Evolutionary conservation across 2,113 vertebrate genomes (phyloP).

Genomic region (Hypocryptadius cinnamomeus): DNA sequence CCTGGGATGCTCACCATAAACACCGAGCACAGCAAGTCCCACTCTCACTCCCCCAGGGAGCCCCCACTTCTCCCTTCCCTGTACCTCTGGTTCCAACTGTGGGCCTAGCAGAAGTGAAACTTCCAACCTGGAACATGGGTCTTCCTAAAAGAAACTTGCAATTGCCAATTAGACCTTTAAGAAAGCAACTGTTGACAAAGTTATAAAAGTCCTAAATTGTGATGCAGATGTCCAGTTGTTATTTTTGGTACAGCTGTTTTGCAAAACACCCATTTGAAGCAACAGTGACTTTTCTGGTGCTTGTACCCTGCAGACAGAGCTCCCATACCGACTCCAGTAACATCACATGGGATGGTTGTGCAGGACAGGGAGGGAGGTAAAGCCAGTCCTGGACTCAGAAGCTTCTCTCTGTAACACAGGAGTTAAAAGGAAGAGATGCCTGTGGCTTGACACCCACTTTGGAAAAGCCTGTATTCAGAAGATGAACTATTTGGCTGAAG

Average conservation of each 20-base stretch:
- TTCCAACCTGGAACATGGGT: neutral
- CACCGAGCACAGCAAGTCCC: fast-evolving
- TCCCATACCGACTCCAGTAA: neutral
- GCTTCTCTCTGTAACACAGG: neutral
- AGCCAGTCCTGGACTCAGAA: neutral
- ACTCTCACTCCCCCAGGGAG: fast-evolving
- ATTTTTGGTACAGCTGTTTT: neutral
- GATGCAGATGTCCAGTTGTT: neutral
- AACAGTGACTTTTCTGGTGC: neutral
- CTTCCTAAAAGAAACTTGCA: neutral
- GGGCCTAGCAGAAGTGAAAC: neutral
- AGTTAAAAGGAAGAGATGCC: neutral
- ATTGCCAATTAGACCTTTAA: neutral
- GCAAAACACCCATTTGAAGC: neutral
- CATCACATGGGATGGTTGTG: fast-evolving
- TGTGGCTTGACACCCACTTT: neutral
- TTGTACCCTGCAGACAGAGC: neutral
- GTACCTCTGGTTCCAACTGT: neutral
- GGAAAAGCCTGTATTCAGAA: neutral
- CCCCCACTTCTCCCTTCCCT: neutral
- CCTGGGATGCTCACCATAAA: neutral
- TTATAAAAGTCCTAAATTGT: neutral
- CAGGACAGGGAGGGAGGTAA: neutral
- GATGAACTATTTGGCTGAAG: neutral
- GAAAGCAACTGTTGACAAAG: neutral